These are phyloP conservation scores for Mythimna lalbum DNA, from an alignment of 2,888 invertebrate species.

Conservation along the genomic window DNA sequence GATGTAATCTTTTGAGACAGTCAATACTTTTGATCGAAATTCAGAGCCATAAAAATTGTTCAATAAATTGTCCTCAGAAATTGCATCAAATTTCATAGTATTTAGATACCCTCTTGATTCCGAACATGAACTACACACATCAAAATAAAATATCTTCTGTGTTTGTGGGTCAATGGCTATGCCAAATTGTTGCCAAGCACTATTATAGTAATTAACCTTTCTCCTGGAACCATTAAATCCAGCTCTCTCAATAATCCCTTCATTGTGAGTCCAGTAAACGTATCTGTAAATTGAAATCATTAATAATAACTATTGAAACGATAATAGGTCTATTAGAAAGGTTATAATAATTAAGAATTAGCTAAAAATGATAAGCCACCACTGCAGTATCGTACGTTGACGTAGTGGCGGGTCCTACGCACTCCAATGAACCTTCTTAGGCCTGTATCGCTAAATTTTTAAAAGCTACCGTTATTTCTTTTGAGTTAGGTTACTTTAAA, in stretches of 20 bases:
- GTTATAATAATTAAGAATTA: too few species aligned
- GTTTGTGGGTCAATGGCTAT: conserved; percentile 93
- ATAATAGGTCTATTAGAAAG: too few species aligned
- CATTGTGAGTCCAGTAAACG: conserved; percentile 96
- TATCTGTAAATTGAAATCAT: conserved; percentile 86
- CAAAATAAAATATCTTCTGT: conserved; percentile 94
- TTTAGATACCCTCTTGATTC: not conserved
- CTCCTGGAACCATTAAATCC: conserved; percentile 92
- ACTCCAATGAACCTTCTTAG: too few species aligned
- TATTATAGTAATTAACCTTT: conserved; percentile 92
- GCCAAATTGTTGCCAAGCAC: conserved; percentile 83
- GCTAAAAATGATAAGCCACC: too few species aligned
- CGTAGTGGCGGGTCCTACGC: too few species aligned
- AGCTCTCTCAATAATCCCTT: conserved; percentile 94
- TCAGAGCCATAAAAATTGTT: not conserved
- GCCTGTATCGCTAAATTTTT: too few species aligned
- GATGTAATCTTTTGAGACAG: conserved; percentile 93
- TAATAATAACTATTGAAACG: not conserved
- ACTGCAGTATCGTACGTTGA: too few species aligned
- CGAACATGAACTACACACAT: conserved; percentile 76
- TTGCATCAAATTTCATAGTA: not conserved
- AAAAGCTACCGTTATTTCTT: too few species aligned
- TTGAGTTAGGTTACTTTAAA: too few species aligned
- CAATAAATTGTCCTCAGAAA: accelerated
- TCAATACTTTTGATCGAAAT: conserved; percentile 91